Evolutionary conservation across 2,888 invertebrate species (phyloP).

Genomic region (Drosophila bunnanda): DNA sequence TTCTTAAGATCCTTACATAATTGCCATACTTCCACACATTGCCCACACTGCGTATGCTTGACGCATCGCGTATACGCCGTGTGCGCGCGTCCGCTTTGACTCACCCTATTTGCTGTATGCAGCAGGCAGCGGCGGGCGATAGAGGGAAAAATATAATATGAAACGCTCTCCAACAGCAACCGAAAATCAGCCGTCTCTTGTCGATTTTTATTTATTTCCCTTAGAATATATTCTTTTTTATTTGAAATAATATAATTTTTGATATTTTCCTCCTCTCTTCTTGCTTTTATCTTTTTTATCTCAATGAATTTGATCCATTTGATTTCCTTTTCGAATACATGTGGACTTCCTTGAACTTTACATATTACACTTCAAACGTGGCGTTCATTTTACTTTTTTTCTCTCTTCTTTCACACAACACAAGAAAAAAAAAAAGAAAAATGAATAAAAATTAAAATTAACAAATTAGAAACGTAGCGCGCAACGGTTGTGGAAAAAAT

Average conservation of each 20-base stretch:
- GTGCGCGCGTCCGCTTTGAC: conserved; percentile 46
- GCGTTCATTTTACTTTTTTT: conserved; percentile 62
- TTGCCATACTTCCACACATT: background rate
- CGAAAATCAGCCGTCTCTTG: conserved; percentile 12
- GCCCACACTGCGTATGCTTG: conserved; percentile 42
- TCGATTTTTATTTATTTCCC: conserved; percentile 6
- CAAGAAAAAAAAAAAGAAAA: conserved; percentile 25
- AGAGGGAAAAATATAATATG: conserved; percentile 37
- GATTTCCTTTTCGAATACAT: conserved; percentile 11
- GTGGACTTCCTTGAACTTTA: conserved; percentile 34
- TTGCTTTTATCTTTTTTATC: conserved; percentile 1
- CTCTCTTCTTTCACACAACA: conserved; percentile 26
- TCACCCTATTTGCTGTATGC: conserved; percentile 76
- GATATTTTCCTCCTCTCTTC: background rate
- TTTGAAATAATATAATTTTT: too few relatives aligned
- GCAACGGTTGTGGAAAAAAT: background rate
- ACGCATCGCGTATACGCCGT: conserved; percentile 54
- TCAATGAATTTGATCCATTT: conserved; percentile 1
- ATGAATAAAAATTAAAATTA: conserved; percentile 4
- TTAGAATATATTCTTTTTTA: background rate
- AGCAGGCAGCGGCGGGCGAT: conserved; percentile 67
- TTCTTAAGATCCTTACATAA: conserved; percentile 12
- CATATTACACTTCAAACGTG: conserved; percentile 58
- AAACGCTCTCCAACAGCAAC: conserved; percentile 38
- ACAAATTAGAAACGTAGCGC: conserved; percentile 18